Evolutionary conservation across 2,888 invertebrate species (phyloP).

Genomic region (Chromoteleia sp.): DNA sequence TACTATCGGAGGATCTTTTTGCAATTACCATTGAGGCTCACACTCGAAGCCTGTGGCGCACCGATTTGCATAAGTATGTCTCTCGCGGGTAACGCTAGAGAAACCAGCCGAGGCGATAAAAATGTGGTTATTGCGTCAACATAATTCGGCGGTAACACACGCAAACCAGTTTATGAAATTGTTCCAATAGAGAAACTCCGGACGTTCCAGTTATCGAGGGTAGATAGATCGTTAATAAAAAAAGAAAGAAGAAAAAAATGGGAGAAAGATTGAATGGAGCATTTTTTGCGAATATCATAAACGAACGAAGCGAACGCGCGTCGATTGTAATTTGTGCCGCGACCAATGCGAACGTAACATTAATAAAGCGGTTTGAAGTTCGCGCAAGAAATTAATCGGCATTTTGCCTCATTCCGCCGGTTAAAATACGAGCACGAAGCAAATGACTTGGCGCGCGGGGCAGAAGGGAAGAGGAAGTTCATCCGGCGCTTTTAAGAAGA

Average conservation of each 20-base stretch:
- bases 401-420: slow-evolving; percentile 35
- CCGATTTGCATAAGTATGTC: slow-evolving; percentile 62
- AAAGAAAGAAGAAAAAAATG: no score
- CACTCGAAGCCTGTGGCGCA: slow-evolving; percentile 56
- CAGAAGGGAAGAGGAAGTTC: slow-evolving; percentile 29
- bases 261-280: neutral
- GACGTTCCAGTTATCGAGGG: no score
- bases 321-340: slow-evolving; percentile 36
- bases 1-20: slow-evolving; percentile 62
- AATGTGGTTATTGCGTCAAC: slow-evolving; percentile 46
- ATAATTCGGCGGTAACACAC: slow-evolving; percentile 27
- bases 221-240: no score
- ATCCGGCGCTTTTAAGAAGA: slow-evolving; percentile 44
- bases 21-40: slow-evolving; percentile 64
- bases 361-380: slow-evolving; percentile 53
- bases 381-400: slow-evolving; percentile 55
- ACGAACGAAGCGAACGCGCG: slow-evolving; percentile 14
- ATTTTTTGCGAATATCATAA: slow-evolving; percentile 30
- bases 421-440: slow-evolving; percentile 33
- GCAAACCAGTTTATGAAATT: slow-evolving; percentile 36
- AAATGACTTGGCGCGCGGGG: neutral
- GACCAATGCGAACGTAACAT: slow-evolving; percentile 25
- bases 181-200: slow-evolving; percentile 1
- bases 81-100: slow-evolving; percentile 48
- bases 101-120: slow-evolving; percentile 49